Percentiles rank a stretch among this genome's conserved stretches.
phyloP scores from a whole-genome alignment of 2,797 vertebrate genomes.

The Microctenopoma steveboyesi region DNA sequence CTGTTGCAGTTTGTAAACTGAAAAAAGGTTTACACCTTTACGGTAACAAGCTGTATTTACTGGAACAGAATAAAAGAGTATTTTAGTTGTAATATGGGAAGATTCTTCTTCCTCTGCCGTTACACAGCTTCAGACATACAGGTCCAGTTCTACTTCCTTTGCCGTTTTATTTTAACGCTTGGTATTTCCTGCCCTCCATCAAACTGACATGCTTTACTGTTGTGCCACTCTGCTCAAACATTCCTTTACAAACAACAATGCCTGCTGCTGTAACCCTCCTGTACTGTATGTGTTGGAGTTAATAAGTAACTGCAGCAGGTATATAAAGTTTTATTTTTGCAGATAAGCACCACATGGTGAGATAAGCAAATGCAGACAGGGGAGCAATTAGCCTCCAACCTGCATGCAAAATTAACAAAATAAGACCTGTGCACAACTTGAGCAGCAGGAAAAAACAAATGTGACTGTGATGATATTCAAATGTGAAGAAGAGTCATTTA shows the following conservation, averaged over 20 bases:
- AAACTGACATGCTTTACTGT: conserved; percentile 20
- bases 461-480: conserved; percentile 25
- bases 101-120: conserved; percentile 30
- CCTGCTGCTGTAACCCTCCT: conserved; percentile 11
- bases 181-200: conserved; percentile 51
- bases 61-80: neutral
- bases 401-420: conserved; percentile 23
- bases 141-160: conserved; percentile 40
- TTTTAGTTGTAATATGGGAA: conserved; percentile 39
- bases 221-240: conserved; percentile 23
- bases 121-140: conserved; percentile 34
- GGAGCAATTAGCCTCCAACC: conserved; percentile 39
- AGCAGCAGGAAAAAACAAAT: conserved; percentile 31
- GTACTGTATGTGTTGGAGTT: conserved; percentile 9
- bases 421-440: conserved; percentile 38
- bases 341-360: conserved; percentile 44
- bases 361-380: conserved; percentile 21
- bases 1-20: neutral
- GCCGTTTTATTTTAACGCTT: conserved; percentile 42
- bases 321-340: conserved; percentile 26
- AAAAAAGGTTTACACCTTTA: neutral
- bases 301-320: conserved; percentile 49
- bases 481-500: conserved; percentile 12
- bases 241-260: conserved; percentile 25
- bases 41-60: neutral